phyloP scores from a whole-genome alignment of 2,113 vertebrate genomes.

The Isichthys henryi region DNA sequence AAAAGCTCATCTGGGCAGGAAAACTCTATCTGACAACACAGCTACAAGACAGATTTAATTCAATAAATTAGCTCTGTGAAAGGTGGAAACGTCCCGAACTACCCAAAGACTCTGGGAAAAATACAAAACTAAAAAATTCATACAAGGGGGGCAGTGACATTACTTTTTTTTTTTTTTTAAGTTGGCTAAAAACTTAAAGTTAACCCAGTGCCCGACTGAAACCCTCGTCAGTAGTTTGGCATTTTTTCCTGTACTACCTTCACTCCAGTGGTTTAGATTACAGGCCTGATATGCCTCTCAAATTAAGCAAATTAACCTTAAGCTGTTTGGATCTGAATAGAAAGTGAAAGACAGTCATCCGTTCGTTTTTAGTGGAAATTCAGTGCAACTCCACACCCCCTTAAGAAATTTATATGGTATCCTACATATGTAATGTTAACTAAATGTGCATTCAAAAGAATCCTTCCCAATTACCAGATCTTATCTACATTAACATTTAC shows the following conservation, averaged over 20 bases:
- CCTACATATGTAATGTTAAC: neutral
- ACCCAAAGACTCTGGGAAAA: neutral
- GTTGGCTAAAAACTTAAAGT: neutral
- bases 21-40: neutral
- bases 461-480: neutral
- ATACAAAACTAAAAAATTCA: neutral
- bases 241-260: neutral
- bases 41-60: neutral
- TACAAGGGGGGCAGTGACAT: neutral
- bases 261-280: neutral
- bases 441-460: neutral
- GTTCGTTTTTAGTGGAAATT: neutral
- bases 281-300: neutral
- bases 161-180: neutral
- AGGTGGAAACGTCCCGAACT: neutral
- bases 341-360: neutral
- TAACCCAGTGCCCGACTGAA: neutral
- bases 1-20: neutral
- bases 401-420: neutral
- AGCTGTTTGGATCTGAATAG: neutral
- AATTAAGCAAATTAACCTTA: neutral
- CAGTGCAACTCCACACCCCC: neutral
- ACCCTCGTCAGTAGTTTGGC: neutral
- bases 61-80: neutral
- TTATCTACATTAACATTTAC: neutral